Evolutionary conservation across 2,888 invertebrate genomes (phyloP).

Genomic region (Drosophila nr. fundita): DNA sequence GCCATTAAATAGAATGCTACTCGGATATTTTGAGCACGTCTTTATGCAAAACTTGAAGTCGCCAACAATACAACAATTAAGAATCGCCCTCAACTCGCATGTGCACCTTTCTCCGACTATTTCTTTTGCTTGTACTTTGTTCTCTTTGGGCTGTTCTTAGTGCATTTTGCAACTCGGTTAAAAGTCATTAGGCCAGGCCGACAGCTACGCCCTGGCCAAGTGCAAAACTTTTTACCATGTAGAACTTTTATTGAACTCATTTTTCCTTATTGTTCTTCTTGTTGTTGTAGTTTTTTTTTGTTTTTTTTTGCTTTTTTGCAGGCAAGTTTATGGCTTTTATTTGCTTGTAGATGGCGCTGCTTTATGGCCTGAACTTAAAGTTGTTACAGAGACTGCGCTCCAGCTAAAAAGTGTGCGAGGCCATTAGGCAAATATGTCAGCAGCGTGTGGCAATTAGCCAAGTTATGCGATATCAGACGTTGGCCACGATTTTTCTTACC

Average conservation of each 20-base stretch:
- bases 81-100: constrained; percentile 25
- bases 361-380: constrained; percentile 72
- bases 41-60: constrained; percentile 60
- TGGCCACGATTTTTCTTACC: constrained; percentile 45
- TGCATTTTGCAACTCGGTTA: constrained; percentile 71
- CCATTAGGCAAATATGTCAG: constrained; percentile 80
- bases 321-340: constrained; percentile 41
- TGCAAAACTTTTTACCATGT: constrained; percentile 61
- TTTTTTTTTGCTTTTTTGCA: not conserved
- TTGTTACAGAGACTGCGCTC: constrained; percentile 50
- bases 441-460: constrained; percentile 80
- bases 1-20: constrained; percentile 50
- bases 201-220: constrained; percentile 39
- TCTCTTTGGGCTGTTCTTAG: constrained; percentile 1
- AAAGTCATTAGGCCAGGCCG: constrained; percentile 75
- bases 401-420: constrained; percentile 66
- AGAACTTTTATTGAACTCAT: constrained; percentile 72
- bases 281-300: not conserved
- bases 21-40: constrained; percentile 61
- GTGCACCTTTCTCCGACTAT: constrained; percentile 30
- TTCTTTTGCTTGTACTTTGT: constrained; percentile 1
- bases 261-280: constrained; percentile 35
- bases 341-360: constrained; percentile 29
- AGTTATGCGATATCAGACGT: constrained; percentile 69
- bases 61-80: constrained; percentile 67